Evolutionary conservation across 1,140 invertebrate species (phyloP).

Genomic region (Colletes gigas): DNA sequence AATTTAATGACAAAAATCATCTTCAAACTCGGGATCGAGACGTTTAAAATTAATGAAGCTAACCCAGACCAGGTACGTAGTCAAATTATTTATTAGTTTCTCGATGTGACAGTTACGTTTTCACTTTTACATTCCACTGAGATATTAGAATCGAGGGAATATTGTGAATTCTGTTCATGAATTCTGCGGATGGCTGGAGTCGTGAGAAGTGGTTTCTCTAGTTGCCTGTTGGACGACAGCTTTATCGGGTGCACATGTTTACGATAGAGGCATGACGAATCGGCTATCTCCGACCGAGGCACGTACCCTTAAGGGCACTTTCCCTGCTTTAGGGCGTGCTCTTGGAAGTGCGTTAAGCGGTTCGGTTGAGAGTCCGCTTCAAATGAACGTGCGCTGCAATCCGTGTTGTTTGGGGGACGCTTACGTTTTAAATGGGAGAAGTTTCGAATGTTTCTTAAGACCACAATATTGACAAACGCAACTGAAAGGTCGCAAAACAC

Average conservation of each 20-base stretch:
- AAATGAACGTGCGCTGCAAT: conserved; percentile 4
- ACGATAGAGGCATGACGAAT: conserved; percentile 35
- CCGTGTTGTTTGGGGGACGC: background rate
- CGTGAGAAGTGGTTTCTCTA: background rate
- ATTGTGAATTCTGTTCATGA: no score
- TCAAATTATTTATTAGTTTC: no score
- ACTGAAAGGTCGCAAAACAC: no score
- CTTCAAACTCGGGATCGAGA: no score
- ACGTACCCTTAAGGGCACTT: conserved; percentile 18
- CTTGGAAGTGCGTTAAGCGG: conserved; percentile 23
- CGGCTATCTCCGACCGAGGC: conserved; percentile 16
- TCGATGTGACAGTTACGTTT: no score
- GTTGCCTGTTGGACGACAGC: background rate
- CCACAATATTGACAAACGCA: no score
- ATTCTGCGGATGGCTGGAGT: background rate
- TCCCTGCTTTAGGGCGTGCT: conserved; percentile 5
- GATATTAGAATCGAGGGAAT: background rate
- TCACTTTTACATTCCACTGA: no score
- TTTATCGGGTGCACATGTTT: conserved; percentile 28
- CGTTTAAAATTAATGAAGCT: no score
- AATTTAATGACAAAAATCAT: no score
- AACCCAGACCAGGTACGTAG: no score
- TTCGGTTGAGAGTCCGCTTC: background rate
- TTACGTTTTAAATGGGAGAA: no score
- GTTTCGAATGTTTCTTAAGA: no score